Conservation (phyloP, 2,113 vertebrate species). For the Eclectus roratus region DNA sequence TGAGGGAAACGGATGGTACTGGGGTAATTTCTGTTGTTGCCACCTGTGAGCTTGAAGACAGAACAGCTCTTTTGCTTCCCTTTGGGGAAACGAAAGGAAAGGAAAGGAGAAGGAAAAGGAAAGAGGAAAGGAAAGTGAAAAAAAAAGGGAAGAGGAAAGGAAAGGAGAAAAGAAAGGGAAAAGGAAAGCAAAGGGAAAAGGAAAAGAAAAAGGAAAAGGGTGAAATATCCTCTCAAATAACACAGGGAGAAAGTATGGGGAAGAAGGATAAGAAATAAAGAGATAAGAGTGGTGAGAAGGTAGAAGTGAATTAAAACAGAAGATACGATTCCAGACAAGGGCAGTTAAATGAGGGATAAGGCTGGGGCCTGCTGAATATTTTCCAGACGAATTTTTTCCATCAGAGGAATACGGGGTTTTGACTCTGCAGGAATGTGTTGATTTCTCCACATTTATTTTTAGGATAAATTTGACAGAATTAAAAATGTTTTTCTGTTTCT, state of each 20-base stretch:
- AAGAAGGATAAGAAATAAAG: background rate
- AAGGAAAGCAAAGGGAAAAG: background rate
- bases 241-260: background rate
- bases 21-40: background rate
- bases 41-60: background rate
- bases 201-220: background rate
- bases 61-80: background rate
- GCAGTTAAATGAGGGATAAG: background rate
- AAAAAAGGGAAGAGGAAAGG: background rate
- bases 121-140: too few relatives aligned
- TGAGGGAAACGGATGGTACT: background rate
- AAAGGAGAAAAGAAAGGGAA: background rate
- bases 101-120: background rate
- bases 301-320: background rate
- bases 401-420: background rate
- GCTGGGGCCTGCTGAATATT: background rate
- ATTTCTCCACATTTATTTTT: background rate
- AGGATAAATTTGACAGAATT: background rate
- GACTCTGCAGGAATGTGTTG: background rate
- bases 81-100: background rate
- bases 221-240: background rate
- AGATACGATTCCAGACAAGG: background rate
- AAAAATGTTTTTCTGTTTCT: background rate
- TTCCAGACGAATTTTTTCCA: background rate
- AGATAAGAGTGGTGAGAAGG: background rate